Conservation (phyloP, 2,797 vertebrate species). For the Amblyraja radiata region DNA sequence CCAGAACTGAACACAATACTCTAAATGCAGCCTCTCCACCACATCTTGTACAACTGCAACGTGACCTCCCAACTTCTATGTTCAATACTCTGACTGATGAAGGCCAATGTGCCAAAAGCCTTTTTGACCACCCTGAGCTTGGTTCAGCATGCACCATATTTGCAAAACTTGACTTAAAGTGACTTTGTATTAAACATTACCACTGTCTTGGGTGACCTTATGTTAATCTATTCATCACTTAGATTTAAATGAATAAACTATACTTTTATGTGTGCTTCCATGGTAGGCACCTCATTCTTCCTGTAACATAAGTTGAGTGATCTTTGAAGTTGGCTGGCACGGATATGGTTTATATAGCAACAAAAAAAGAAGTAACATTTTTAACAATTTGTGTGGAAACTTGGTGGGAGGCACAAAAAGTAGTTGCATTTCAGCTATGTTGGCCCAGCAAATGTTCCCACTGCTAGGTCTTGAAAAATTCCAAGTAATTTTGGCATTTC, state of each 20-base stretch:
- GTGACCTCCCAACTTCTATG: no score
- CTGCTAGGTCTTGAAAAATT: slow-evolving; percentile 22
- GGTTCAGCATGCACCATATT: neutral
- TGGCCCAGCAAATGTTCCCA: neutral
- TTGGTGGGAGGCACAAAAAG: slow-evolving; percentile 33
- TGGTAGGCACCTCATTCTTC: neutral
- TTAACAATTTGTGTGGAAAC: slow-evolving; percentile 27
- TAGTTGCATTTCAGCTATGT: slow-evolving; percentile 8
- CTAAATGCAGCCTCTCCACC: no score
- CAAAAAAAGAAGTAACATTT: neutral
- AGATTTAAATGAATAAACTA: neutral
- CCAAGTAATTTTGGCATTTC: neutral
- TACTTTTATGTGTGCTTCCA: neutral
- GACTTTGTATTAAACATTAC: neutral
- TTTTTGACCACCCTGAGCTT: neutral
- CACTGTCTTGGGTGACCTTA: no score
- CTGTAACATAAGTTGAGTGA: neutral
- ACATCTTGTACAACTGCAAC: no score
- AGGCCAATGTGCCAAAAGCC: no score
- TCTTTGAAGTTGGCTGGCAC: slow-evolving; percentile 30
- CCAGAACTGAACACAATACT: no score
- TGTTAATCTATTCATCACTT: neutral
- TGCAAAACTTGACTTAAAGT: neutral
- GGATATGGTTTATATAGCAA: slow-evolving; percentile 21
- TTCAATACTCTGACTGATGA: no score